Percentiles rank a stretch among this genome's conserved stretches.
Evolutionary conservation across 1,140 invertebrate genomes (phyloP).

Genomic region (Drosophila serrata): DNA sequence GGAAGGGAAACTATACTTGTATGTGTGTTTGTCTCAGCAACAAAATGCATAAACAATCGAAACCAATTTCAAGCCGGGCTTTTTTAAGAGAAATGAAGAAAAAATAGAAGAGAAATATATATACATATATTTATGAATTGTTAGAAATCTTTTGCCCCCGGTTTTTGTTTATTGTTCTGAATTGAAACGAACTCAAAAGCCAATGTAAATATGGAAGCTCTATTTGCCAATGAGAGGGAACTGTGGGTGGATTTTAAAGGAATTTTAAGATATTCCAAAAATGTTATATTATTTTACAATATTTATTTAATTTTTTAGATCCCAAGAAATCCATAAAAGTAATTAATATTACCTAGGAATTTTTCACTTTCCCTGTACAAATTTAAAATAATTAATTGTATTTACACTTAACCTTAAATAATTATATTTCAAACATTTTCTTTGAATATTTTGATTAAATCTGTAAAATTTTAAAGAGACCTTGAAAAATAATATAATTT

Average conservation of each 20-base stretch:
- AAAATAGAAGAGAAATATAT: conserved; percentile 27
- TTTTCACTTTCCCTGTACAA: too few species aligned
- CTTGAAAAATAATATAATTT: too few species aligned
- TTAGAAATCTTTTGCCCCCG: conserved; percentile 66
- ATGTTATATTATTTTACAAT: too few species aligned
- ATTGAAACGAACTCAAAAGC: conserved; percentile 55
- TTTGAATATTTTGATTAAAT: neutral
- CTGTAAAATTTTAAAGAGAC: neutral
- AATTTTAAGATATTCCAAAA: neutral
- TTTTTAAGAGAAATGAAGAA: conserved; percentile 45
- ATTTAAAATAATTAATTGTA: too few species aligned
- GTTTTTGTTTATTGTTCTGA: conserved; percentile 71
- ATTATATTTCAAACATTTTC: neutral
- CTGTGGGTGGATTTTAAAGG: conserved; percentile 27
- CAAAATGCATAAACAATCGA: conserved; percentile 82
- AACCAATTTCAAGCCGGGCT: conserved; percentile 69
- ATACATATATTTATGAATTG: conserved; percentile 51
- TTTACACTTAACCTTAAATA: too few species aligned
- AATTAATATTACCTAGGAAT: too few species aligned
- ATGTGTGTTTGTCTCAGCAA: conserved; percentile 61
- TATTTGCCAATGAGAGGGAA: conserved; percentile 32
- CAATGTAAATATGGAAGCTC: conserved; percentile 67
- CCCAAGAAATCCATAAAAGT: neutral
- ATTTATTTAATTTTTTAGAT: neutral
- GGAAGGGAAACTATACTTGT: too few species aligned